Conservation (phyloP, 2,797 vertebrate genomes). For the Notamacropus eugenii region DNA sequence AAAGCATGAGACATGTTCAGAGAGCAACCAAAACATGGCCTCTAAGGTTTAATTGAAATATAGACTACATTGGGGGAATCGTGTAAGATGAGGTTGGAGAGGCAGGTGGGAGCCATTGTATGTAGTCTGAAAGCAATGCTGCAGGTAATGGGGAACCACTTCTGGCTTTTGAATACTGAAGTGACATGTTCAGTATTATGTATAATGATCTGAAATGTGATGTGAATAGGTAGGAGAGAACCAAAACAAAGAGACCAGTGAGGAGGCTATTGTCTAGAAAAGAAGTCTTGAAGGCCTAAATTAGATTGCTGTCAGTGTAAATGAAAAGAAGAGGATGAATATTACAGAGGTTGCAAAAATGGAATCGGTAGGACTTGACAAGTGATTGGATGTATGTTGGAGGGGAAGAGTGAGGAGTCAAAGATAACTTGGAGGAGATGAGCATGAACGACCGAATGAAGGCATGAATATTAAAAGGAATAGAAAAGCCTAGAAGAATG, state of each 20-base stretch:
- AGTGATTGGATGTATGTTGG: neutral
- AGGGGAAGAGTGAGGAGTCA: neutral
- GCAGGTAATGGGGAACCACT: neutral
- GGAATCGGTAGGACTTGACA: neutral
- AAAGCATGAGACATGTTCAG: neutral
- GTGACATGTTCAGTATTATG: neutral
- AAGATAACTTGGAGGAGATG: neutral
- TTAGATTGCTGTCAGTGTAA: neutral
- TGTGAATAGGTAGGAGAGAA: neutral
- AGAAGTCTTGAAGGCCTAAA: neutral
- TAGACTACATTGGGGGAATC: neutral
- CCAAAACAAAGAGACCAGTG: neutral
- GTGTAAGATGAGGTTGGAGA: neutral
- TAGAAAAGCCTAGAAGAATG: neutral
- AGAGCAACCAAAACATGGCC: neutral
- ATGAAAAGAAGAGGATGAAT: neutral
- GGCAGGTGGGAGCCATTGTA: neutral
- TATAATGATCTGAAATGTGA: neutral
- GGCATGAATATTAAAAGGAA: neutral
- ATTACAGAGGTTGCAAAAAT: neutral
- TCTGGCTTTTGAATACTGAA: neutral
- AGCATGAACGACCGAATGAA: neutral
- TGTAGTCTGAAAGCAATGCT: neutral
- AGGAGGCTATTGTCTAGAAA: neutral
- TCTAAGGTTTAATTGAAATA: neutral